Evolutionary conservation across 2,113 vertebrate genomes (phyloP).

Genomic region (Sylvietta virens): DNA sequence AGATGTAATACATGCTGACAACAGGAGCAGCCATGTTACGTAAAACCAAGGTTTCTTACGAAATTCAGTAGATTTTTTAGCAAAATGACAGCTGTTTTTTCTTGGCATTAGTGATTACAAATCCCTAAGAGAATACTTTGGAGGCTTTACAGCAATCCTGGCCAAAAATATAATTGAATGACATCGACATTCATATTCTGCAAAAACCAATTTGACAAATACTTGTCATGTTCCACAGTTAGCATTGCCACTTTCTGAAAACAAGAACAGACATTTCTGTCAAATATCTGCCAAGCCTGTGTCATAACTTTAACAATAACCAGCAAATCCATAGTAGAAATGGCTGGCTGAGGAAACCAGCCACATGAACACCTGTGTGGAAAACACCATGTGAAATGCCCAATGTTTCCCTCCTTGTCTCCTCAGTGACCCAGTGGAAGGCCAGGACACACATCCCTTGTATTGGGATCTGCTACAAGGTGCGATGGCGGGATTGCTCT

Average conservation of each 20-base stretch:
- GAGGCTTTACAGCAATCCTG: not conserved
- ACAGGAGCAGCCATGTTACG: not conserved
- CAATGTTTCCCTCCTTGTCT: not conserved
- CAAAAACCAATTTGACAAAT: not conserved
- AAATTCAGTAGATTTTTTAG: not conserved
- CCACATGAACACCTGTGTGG: fast-evolving
- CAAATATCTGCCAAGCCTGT: not conserved
- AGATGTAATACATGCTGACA: not conserved
- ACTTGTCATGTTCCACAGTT: not conserved
- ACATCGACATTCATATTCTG: not conserved
- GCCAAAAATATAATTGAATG: constrained; percentile 6
- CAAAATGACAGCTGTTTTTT: not conserved
- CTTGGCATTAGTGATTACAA: not conserved
- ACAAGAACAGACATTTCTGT: not conserved
- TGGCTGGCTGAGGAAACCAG: not conserved
- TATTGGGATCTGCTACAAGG: not conserved
- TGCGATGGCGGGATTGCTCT: not conserved
- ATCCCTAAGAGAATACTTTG: not conserved
- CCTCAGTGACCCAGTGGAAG: not conserved
- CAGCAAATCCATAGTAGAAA: not conserved
- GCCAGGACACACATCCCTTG: too few relatives aligned
- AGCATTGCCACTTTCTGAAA: not conserved
- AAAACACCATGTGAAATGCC: not conserved
- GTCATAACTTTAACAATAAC: not conserved
- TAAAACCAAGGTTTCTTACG: not conserved